phyloP scores from a whole-genome alignment of 1,140 invertebrate species.

The Lanistes nyassanus region DNA sequence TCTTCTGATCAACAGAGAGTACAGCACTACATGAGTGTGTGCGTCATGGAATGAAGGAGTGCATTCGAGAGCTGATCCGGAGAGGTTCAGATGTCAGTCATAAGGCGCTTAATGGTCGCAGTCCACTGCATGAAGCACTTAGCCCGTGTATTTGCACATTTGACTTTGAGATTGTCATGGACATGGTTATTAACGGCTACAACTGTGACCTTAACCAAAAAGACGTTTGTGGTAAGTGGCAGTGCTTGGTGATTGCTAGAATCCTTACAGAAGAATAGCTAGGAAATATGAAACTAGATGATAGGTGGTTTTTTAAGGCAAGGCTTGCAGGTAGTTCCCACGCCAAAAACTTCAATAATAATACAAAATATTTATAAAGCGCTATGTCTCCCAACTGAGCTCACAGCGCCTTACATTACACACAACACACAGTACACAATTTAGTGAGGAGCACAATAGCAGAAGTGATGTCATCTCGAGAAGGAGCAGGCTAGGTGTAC shows the following conservation, averaged over 20 bases:
- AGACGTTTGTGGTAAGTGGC: constrained; percentile 46
- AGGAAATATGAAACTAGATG: background rate
- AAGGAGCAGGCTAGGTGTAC: no score
- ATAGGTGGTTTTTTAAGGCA: background rate
- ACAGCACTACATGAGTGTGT: constrained; percentile 65
- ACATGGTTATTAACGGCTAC: constrained; percentile 57
- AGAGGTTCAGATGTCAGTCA: constrained; percentile 62
- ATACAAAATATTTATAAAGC: no score
- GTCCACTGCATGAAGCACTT: constrained; percentile 57
- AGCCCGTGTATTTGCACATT: constrained; percentile 39
- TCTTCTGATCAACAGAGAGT: constrained; percentile 44
- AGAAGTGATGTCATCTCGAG: no score
- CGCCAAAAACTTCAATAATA: no score
- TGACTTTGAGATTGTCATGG: constrained; percentile 50
- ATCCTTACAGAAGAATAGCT: background rate
- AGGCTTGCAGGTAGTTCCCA: no score
- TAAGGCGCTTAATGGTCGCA: constrained; percentile 49
- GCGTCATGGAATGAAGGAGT: constrained; percentile 51
- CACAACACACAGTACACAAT: no score
- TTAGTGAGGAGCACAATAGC: no score
- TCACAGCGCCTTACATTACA: no score
- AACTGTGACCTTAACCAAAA: constrained; percentile 59
- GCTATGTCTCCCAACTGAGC: no score
- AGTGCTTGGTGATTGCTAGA: background rate
- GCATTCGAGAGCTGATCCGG: constrained; percentile 51